A percentile compares a stretch with the other conserved stretches of the same genome.
These are phyloP conservation scores for Stenotaenia linearis DNA, from an alignment of 2,888 invertebrate genomes.

Conservation along the genomic window DNA sequence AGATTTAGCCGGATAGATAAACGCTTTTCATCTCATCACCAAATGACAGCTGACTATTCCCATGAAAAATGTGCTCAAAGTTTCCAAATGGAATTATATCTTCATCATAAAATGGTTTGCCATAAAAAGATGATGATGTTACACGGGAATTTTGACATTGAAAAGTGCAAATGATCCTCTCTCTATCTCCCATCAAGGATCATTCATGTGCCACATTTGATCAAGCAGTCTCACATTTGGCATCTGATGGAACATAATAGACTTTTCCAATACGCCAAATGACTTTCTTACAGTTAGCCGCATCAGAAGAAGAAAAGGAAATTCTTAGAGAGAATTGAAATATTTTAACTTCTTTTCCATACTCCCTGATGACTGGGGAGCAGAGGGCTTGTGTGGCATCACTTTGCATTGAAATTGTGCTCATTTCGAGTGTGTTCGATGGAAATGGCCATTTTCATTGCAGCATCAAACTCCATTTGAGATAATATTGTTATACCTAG, in stretches of 20 bases:
- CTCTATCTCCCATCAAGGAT: neutral
- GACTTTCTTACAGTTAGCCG: neutral
- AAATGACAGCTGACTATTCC: neutral
- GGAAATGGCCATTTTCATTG: conserved; percentile 4
- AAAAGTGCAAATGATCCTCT: neutral
- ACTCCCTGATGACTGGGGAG: neutral
- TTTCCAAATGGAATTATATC: conserved; percentile 4
- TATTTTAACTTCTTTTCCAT: conserved; percentile 5
- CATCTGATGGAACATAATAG: conserved; percentile 9
- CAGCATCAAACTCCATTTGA: neutral
- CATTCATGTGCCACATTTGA: neutral
- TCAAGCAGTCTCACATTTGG: neutral
- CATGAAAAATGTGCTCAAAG: conserved; percentile 4
- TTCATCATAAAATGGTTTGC: neutral
- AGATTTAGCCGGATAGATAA: neutral
- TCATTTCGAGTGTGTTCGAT: conserved; percentile 4
- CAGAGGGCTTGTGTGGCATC: conserved; percentile 1
- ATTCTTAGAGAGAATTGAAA: conserved; percentile 9
- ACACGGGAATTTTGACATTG: neutral
- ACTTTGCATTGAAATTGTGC: neutral
- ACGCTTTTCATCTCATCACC: conserved; percentile 4
- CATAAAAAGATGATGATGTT: neutral
- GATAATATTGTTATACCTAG: neutral
- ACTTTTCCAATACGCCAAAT: conserved; percentile 2
- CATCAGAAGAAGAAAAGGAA: neutral